Evolutionary conservation across 2,113 vertebrate genomes (phyloP), one percentile per base, ranked within the genome.

Genomic region (Dipodomys stephensi): DNA sequence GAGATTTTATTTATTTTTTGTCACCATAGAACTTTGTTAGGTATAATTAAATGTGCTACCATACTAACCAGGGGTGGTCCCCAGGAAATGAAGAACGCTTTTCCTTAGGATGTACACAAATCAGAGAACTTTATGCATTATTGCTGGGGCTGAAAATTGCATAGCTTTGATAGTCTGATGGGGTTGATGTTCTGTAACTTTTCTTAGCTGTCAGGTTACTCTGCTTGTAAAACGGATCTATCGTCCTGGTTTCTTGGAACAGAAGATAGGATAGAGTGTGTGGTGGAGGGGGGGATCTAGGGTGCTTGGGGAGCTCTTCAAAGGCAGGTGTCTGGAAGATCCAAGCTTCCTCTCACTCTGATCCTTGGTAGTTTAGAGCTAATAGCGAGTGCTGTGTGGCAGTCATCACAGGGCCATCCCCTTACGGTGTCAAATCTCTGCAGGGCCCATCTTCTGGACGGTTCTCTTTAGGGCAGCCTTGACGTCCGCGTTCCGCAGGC

Each of bases 401-500:
- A 68, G 44, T 83, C 7, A 27, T 20, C 15, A 30, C 25, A 2
- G 49, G 49, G 49, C 23, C 2, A 67, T 0, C 0, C 8, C 7
- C 15, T 60, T 32, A 49, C 49, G 9, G 12, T 60, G 22, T 94
- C 44, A 82, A 67, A 82, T 78, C 23, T 90, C n/a, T 18, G 69
- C 46, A 2, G 23, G 28, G 6, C 57, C 46, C 32, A 86, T 88
- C 49, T 93, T 95, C 80, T 67, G 68, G 62, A 96, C 35, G 28
- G 53, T 91, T 80, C 93, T 93, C 76, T 91, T 93, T 7, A 96
- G 44, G 13, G 88, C 88, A 16, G 74, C 88, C 64, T 95, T 95
- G 74, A 96, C 80, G 6, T 93, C 83, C 0, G 78, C 11, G 0
- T 96, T 97, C 28, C 71, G 68, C 35, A 97, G 86, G 83, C 93